phyloP scores from a whole-genome alignment of 2,888 invertebrate species.

The Chaitophorus viminalis region DNA sequence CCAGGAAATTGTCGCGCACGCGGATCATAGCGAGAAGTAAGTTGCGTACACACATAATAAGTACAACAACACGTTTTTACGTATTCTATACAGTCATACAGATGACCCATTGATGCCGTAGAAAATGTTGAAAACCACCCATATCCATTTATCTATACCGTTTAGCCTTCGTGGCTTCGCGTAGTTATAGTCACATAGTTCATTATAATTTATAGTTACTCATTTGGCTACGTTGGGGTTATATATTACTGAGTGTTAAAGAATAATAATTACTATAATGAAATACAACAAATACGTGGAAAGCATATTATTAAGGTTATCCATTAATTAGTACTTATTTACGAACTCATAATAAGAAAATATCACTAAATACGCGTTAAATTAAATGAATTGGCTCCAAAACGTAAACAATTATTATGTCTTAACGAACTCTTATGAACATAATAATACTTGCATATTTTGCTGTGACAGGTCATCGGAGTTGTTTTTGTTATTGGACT shows the following conservation, averaged over 20 bases:
- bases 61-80: background rate
- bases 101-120: background rate
- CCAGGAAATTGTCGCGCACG: conserved; percentile 51
- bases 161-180: background rate
- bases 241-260: background rate
- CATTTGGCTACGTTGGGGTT: background rate
- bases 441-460: background rate
- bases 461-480: background rate
- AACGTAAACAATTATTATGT: background rate
- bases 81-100: background rate
- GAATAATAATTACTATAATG: background rate
- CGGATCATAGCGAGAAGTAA: conserved; percentile 30
- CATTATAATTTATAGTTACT: background rate
- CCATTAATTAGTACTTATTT: background rate
- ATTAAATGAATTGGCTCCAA: too few relatives aligned
- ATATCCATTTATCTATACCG: background rate
- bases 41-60: background rate
- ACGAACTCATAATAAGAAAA: background rate
- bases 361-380: background rate
- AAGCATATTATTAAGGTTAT: background rate
- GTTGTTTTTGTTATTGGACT: background rate
- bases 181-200: too few relatives aligned
- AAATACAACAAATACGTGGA: background rate
- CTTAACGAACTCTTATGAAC: background rate
- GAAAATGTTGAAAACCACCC: background rate